phyloP scores from a whole-genome alignment of 2,797 vertebrate genomes.

The Darevskia mixta region DNA sequence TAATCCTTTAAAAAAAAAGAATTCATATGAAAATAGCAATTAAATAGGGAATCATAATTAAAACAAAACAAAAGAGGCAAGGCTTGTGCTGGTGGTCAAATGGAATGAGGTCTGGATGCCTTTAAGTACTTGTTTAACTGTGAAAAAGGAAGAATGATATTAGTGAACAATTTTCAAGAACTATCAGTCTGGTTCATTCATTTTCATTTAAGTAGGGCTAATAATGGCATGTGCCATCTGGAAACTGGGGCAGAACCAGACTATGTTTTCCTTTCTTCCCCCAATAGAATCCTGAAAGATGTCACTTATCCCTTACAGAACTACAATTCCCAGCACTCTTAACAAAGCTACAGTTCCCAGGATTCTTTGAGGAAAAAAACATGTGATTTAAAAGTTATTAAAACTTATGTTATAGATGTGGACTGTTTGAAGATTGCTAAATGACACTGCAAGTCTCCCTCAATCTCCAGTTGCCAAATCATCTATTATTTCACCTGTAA shows the following conservation, averaged over 20 bases:
- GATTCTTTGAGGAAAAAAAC: too few relatives aligned
- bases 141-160: slow-evolving; percentile 20
- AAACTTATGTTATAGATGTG: too few relatives aligned
- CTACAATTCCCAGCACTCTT: too few relatives aligned
- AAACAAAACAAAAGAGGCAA: slow-evolving; percentile 10
- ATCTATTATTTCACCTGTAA: background rate
- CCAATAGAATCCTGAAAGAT: too few relatives aligned
- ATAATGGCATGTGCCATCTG: background rate
- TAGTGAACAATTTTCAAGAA: slow-evolving; percentile 9
- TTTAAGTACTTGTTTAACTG: slow-evolving; percentile 7
- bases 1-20: too few relatives aligned
- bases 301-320: too few relatives aligned
- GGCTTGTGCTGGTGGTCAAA: slow-evolving; percentile 63
- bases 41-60: too few relatives aligned
- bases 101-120: slow-evolving; percentile 17
- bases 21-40: too few relatives aligned
- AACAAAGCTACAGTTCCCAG: too few relatives aligned
- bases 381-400: too few relatives aligned
- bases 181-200: slow-evolving; percentile 15
- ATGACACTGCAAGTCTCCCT: background rate
- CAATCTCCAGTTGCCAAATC: background rate
- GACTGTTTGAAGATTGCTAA: too few relatives aligned
- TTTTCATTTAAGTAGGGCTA: background rate
- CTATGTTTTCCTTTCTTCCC: background rate
- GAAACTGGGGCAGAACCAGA: background rate